Conservation (phyloP, 1,140 invertebrate species). For the Galleria mellonella region DNA sequence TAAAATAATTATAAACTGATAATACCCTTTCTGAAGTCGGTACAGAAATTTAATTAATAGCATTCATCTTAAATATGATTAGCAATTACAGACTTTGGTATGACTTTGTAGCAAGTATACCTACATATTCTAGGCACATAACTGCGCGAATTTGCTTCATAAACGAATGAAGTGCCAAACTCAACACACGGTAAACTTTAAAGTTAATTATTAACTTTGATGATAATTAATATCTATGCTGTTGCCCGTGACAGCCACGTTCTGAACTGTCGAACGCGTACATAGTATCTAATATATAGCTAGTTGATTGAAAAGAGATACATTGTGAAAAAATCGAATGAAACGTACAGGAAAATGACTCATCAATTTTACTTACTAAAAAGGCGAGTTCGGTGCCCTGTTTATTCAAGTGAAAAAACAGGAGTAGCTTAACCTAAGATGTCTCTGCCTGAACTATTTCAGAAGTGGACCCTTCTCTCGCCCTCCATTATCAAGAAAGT, state of each 20-base stretch:
- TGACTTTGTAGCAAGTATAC: background rate
- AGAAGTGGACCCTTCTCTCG: background rate
- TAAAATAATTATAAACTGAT: too few species aligned
- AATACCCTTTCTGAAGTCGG: too few species aligned
- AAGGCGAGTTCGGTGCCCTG: background rate
- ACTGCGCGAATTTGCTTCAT: conserved; percentile 49
- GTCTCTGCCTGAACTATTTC: background rate
- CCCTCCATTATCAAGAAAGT: background rate
- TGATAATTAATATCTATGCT: conserved; percentile 52
- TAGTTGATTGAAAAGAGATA: background rate
- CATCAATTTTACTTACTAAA: conserved; percentile 4
- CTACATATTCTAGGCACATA: conserved; percentile 25
- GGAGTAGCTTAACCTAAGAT: conserved; percentile 1
- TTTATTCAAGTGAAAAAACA: background rate
- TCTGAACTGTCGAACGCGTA: background rate
- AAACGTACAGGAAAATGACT: conserved; percentile 1
- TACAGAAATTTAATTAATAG: too few species aligned
- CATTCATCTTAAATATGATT: too few species aligned
- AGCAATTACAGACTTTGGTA: too few species aligned
- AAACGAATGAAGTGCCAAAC: conserved; percentile 50
- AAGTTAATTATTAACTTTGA: conserved; percentile 62
- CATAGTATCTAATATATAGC: background rate
- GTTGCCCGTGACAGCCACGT: conserved; percentile 17
- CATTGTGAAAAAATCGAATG: too few species aligned
- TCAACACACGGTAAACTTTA: conserved; percentile 46